phyloP scores from a whole-genome alignment of 2,113 vertebrate genomes.

The Abramis brama region DNA sequence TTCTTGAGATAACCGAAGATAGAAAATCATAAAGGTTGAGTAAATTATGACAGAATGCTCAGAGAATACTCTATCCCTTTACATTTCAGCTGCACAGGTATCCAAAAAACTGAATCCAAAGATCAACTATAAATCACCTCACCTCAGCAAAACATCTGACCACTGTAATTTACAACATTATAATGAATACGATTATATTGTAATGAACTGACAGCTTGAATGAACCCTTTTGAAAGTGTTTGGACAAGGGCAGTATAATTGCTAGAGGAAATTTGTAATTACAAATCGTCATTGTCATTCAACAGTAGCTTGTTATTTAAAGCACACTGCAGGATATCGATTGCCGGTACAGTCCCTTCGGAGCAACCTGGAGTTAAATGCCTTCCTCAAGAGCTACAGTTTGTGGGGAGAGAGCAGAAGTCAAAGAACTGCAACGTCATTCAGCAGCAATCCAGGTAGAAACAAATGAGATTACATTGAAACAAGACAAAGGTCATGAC shows the following conservation, averaged over 20 bases:
- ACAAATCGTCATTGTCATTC: slow-evolving; percentile 24
- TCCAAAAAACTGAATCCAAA: not conserved
- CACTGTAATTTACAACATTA: slow-evolving; percentile 8
- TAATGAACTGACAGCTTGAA: slow-evolving; percentile 28
- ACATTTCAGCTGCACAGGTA: not conserved
- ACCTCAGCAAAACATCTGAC: not conserved
- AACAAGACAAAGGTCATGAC: not conserved
- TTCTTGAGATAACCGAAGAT: not conserved
- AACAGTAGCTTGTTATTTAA: slow-evolving; percentile 20
- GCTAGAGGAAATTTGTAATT: not conserved
- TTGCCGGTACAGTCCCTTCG: not conserved
- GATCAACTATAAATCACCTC: slow-evolving; percentile 5
- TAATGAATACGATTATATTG: not conserved
- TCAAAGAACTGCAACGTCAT: not conserved
- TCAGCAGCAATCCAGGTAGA: not conserved
- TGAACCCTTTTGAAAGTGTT: slow-evolving; percentile 6
- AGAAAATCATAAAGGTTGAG: not conserved
- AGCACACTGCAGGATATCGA: not conserved
- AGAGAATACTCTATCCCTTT: not conserved
- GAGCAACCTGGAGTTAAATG: not conserved
- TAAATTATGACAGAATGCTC: not conserved
- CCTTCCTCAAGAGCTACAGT: not conserved
- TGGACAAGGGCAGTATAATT: slow-evolving; percentile 16
- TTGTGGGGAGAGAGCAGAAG: not conserved
- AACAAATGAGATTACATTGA: not conserved